Evolutionary conservation across 2,888 invertebrate species (phyloP).

Genomic region (Danaus chrysippus): DNA sequence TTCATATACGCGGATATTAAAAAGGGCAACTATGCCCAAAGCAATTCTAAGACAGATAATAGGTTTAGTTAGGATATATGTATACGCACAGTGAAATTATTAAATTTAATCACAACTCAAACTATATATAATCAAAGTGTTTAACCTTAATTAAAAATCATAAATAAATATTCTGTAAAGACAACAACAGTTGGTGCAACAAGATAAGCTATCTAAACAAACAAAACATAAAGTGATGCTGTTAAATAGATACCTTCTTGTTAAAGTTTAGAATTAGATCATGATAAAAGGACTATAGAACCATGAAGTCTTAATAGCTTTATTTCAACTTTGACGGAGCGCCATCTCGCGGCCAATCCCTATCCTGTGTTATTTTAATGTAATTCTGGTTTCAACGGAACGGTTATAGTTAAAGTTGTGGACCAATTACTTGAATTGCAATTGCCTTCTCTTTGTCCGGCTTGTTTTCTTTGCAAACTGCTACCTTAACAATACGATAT

Average conservation of each 20-base stretch:
- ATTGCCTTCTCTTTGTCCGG: slow-evolving; percentile 41
- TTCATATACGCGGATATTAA: slow-evolving; percentile 64
- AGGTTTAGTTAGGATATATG: slow-evolving; percentile 17
- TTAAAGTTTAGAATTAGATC: slow-evolving; percentile 3
- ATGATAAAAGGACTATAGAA: slow-evolving; percentile 35
- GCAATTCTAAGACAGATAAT: slow-evolving; percentile 38
- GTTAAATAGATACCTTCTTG: neutral
- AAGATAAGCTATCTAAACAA: neutral
- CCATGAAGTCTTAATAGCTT: slow-evolving; percentile 54
- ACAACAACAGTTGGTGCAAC: neutral
- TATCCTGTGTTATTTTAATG: slow-evolving; percentile 62
- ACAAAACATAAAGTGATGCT: neutral
- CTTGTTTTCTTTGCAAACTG: slow-evolving; percentile 42
- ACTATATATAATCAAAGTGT: neutral
- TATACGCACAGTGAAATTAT: neutral
- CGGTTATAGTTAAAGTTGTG: slow-evolving; percentile 57
- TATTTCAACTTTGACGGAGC: slow-evolving; percentile 57
- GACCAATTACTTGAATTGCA: slow-evolving; percentile 60
- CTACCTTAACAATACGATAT: slow-evolving; percentile 10
- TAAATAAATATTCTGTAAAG: neutral
- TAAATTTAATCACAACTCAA: neutral
- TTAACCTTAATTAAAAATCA: neutral
- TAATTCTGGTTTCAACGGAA: slow-evolving; percentile 54
- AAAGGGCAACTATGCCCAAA: slow-evolving; percentile 47
- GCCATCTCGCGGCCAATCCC: slow-evolving; percentile 67